Percentiles rank a stretch among this genome's conserved stretches.
These are phyloP conservation scores for Callipepla squamata DNA, from an alignment of 2,113 vertebrate species.

Conservation along the genomic window DNA sequence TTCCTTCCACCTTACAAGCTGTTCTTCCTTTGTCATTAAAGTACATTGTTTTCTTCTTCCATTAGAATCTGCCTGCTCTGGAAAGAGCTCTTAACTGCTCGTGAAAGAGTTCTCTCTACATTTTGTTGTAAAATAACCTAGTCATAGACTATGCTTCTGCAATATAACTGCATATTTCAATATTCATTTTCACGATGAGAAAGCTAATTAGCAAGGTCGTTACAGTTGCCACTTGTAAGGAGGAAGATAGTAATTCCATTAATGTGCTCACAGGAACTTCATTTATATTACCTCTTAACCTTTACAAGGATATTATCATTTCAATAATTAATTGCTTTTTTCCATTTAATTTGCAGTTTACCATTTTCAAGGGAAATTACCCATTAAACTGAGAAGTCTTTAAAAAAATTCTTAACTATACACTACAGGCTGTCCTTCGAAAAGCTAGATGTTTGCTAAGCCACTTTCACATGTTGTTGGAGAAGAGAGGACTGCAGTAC, in stretches of 20 bases:
- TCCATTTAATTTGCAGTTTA: slow-evolving; percentile 65
- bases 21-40: not conserved
- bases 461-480: not conserved
- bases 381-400: not conserved
- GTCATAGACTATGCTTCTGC: not conserved
- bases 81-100: not conserved
- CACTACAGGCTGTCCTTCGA: not conserved
- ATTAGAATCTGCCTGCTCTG: not conserved
- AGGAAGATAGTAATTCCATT: slow-evolving; percentile 41
- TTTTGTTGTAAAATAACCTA: not conserved
- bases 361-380: slow-evolving; percentile 63
- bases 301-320: slow-evolving; percentile 63
- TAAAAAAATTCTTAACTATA: not conserved
- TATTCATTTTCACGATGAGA: not conserved
- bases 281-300: slow-evolving; percentile 70
- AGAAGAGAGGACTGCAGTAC: not conserved
- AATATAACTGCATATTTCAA: slow-evolving; percentile 29
- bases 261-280: slow-evolving; percentile 56
- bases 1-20: not conserved
- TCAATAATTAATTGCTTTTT: slow-evolving; percentile 70
- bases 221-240: slow-evolving; percentile 45
- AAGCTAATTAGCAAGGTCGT: slow-evolving; percentile 51
- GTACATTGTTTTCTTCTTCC: not conserved
- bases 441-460: slow-evolving; percentile 2
- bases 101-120: not conserved